Evolutionary conservation across 2,797 vertebrate species (phyloP).

Genomic region (Sarcoramphus papa): DNA sequence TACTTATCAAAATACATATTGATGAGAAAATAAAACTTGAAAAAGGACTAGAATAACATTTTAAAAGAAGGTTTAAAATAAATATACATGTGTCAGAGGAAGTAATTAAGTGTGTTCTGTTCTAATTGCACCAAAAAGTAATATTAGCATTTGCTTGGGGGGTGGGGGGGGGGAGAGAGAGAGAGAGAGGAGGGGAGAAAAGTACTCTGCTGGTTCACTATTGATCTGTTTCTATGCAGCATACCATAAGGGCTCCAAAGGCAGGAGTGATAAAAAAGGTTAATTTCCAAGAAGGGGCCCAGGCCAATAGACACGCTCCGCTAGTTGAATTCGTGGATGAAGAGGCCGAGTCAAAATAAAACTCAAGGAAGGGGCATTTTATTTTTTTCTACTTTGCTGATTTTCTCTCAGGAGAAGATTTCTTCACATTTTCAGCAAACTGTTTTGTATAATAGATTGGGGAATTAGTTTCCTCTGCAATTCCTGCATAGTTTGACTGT

Average conservation of each 20-base stretch:
- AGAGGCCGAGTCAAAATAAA: slow-evolving; percentile 52
- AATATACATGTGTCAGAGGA: background rate
- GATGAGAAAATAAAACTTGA: background rate
- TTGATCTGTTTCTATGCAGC: slow-evolving; percentile 74
- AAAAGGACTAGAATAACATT: background rate
- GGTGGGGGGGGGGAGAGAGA: too few relatives aligned
- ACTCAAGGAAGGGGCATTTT: background rate
- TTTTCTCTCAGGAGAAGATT: background rate
- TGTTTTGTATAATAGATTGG: background rate
- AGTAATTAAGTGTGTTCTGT: background rate
- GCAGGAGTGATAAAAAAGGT: slow-evolving; percentile 88
- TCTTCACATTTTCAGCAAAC: background rate
- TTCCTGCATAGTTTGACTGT: background rate
- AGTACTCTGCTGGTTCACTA: background rate
- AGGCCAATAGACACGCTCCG: slow-evolving; percentile 84
- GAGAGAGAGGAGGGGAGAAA: background rate
- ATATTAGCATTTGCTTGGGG: background rate
- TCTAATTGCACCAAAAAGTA: background rate
- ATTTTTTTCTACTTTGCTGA: background rate
- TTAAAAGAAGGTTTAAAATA: background rate
- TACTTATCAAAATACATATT: background rate
- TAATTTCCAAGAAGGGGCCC: slow-evolving; percentile 88
- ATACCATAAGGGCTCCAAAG: slow-evolving; percentile 89
- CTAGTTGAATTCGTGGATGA: slow-evolving; percentile 87
- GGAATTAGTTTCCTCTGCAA: slow-evolving; percentile 7